Base-by-base conservation (phyloP, 2,888 invertebrate species). In the Xylocampa areola region DNA sequence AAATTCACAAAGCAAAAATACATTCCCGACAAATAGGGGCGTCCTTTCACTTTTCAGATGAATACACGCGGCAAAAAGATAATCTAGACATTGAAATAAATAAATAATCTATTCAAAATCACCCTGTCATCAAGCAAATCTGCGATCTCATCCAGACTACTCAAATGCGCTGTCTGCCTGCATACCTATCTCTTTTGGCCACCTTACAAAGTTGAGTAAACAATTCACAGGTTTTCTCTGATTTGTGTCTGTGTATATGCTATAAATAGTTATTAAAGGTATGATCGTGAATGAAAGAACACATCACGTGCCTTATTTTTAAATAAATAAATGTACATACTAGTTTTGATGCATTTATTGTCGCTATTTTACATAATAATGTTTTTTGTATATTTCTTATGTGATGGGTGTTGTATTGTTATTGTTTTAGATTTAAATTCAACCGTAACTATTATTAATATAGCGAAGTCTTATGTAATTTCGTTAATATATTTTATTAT, bases 331-430 rank as follows among this genome's bases (percentile, higher is more conserved):
- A 66, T 16, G 65, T 70, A 53, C 19, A 37, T 43, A 48, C 47
- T 63, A 57, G 11, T 76, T 63, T 76, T n/a, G 63, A 72, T 60
- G 71, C 71, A 72, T 76, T 72, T 72, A 76, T 52, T 53, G 51
- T 55, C 48, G 13, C 53, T 47, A 29, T 65, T 52, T 30, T 73
- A 73, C 37, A 27, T 35, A 50, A 43, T 50, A 60, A 39, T 21
- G 33, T 35, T 25, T 60, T 68, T 41, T 73, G 44, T 68, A 68
- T 47, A 65, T 32, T 64, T 49, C 44, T 29, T 45, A 36, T 17
- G 39, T 58, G 37, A 37, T 36, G 41, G 14, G 30, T 62, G 39
- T 57, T 45, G 2, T 61, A 44, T 68, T 61, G 50, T 73, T 69
- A 50, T 68, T 68, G 30, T 69, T 70, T 63, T 63, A 49, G 51